These are phyloP conservation scores for honey bee (Apis mellifera) DNA, from an alignment of 1,140 invertebrate genomes.

Conservation along the genomic window DNA sequence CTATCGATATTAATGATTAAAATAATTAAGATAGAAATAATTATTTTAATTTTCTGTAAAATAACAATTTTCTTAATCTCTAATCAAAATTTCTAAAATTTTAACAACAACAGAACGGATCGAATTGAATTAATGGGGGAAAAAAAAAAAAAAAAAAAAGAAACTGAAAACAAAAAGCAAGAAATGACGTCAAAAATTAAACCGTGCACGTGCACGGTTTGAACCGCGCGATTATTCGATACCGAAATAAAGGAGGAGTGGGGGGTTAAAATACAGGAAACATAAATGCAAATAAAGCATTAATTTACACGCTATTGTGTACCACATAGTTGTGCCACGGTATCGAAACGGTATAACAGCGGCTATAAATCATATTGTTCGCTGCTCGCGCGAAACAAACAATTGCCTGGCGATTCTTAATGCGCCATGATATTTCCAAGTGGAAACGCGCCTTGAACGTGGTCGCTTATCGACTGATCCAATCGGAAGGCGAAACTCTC, in stretches of 20 bases:
- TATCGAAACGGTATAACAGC: background rate
- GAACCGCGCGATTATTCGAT: background rate
- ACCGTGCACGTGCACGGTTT: too few species aligned
- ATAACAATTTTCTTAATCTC: too few species aligned
- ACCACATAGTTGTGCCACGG: background rate
- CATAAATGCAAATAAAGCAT: background rate
- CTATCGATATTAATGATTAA: too few species aligned
- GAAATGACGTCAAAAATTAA: background rate
- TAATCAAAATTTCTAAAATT: too few species aligned
- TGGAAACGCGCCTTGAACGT: background rate
- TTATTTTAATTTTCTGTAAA: too few species aligned
- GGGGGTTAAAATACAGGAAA: background rate
- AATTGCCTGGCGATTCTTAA: background rate
- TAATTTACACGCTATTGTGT: background rate
- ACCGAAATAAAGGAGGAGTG: too few species aligned
- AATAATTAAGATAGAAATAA: too few species aligned
- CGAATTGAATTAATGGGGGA: too few species aligned
- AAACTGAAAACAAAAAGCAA: too few species aligned
- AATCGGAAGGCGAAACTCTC: background rate
- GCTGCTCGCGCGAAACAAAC: background rate
- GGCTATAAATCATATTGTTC: background rate
- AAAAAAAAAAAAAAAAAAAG: too few species aligned
- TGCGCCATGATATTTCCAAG: background rate
- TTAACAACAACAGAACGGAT: too few species aligned
- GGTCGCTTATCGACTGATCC: background rate